These are phyloP conservation scores for Saturnia pavonia DNA, from an alignment of 2,888 invertebrate genomes.

Conservation along the genomic window DNA sequence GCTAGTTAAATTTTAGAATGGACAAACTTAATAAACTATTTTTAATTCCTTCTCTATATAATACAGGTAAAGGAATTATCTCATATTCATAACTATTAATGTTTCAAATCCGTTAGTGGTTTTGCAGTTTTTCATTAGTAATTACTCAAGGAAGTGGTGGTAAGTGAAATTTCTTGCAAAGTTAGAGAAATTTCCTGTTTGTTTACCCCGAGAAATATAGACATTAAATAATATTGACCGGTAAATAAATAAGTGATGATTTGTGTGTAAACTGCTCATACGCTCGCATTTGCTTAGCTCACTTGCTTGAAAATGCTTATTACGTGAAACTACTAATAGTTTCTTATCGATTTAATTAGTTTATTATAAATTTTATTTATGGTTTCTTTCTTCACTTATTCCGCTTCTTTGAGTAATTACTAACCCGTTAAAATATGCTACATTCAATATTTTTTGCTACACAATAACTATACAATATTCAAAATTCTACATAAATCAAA, in stretches of 20 bases:
- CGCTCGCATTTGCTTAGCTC: not conserved
- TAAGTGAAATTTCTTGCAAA: not conserved
- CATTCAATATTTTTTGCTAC: not conserved
- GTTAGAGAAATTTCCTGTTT: not conserved
- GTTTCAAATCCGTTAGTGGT: slow-evolving; percentile 78
- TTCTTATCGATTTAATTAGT: not conserved
- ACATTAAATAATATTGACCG: too few relatives aligned
- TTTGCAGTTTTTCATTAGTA: slow-evolving; percentile 65
- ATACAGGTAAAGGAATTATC: slow-evolving; percentile 33
- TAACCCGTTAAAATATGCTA: not conserved
- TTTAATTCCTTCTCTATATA: slow-evolving; percentile 51
- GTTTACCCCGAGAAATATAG: too few relatives aligned
- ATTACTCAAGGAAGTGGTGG: slow-evolving; percentile 25
- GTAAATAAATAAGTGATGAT: not conserved
- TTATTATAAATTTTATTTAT: too few relatives aligned
- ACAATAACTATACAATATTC: not conserved
- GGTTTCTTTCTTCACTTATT: not conserved
- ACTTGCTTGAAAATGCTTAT: not conserved
- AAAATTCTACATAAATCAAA: not conserved
- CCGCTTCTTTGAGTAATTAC: not conserved
- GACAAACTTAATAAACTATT: slow-evolving; percentile 54
- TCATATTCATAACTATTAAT: slow-evolving; percentile 45
- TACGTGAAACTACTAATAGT: too few relatives aligned
- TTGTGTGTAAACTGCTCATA: not conserved
- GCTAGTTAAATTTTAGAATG: slow-evolving; percentile 36